Evolutionary conservation across 1,140 invertebrate genomes (phyloP).

Genomic region (Calycopis cecrops): DNA sequence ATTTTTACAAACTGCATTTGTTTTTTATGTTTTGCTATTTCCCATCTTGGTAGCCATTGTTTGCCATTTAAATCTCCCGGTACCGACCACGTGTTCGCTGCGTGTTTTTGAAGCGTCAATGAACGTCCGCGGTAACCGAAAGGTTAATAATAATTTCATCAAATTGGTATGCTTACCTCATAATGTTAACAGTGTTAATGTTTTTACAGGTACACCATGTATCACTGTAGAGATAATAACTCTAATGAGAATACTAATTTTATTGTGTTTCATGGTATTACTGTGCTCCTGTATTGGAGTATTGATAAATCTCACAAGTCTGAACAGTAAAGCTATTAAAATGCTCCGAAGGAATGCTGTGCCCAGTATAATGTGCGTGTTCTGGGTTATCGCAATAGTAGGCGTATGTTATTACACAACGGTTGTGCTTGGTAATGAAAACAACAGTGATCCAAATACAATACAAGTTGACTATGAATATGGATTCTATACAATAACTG

Average conservation of each 20-base stretch:
- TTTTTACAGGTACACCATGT: too few species aligned
- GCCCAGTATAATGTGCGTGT: slow-evolving; percentile 73
- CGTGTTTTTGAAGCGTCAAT: too few species aligned
- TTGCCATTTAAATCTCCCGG: too few species aligned
- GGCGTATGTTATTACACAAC: slow-evolving; percentile 75
- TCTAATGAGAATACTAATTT: slow-evolving; percentile 73
- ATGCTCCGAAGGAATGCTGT: slow-evolving; percentile 72
- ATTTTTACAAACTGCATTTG: too few species aligned
- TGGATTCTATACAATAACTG: slow-evolving; percentile 75
- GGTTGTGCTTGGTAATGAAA: slow-evolving; percentile 64
- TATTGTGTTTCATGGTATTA: slow-evolving; percentile 74
- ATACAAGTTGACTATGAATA: slow-evolving; percentile 75
- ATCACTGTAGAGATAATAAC: slow-evolving; percentile 70
- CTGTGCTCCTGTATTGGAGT: slow-evolving; percentile 72
- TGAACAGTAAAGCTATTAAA: slow-evolving; percentile 69
- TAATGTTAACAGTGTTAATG: too few species aligned
- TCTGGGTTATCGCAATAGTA: slow-evolving; percentile 74
- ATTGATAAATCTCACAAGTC: slow-evolving; percentile 70
- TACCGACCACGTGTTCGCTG: too few species aligned
- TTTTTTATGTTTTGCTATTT: too few species aligned
- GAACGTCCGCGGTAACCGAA: too few species aligned
- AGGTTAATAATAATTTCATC: too few species aligned
- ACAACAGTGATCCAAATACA: slow-evolving; percentile 55
- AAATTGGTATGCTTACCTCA: too few species aligned
- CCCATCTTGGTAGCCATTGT: too few species aligned